Evolutionary conservation across 2,113 vertebrate species (phyloP).

Genomic region (Falcunculus frontatus): DNA sequence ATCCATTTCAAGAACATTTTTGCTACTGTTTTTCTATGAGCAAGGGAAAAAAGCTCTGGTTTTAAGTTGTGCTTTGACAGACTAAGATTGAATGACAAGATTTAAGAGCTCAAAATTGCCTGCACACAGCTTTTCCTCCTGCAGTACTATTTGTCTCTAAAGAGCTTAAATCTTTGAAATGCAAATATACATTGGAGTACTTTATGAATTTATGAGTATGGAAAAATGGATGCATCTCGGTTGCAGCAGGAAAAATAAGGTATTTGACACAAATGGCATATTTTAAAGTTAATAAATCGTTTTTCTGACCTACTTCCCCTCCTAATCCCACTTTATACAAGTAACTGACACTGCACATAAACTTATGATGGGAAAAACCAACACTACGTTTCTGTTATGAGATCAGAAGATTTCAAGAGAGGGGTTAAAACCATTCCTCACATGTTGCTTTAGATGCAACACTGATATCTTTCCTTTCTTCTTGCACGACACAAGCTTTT

Average conservation of each 20-base stretch:
- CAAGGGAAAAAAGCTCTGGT: neutral
- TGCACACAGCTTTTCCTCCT: neutral
- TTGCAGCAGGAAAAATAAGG: constrained; percentile 20
- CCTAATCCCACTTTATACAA: neutral
- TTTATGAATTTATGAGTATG: neutral
- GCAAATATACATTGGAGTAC: neutral
- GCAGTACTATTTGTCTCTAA: neutral
- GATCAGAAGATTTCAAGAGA: constrained; percentile 12
- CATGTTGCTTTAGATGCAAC: neutral
- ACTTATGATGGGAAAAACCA: neutral
- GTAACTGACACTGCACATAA: constrained; percentile 3
- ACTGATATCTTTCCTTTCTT: neutral
- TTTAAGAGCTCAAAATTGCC: neutral
- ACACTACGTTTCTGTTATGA: neutral
- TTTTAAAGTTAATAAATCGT: constrained; percentile 15
- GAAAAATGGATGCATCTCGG: neutral
- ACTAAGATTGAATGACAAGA: neutral
- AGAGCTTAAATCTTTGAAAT: constrained; percentile 15
- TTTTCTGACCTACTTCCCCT: neutral
- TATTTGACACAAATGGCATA: constrained; percentile 26
- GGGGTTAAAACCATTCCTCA: constrained; percentile 5
- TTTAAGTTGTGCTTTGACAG: neutral
- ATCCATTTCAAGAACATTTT: neutral
- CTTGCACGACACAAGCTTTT: neutral
- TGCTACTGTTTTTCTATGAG: neutral